Evolutionary conservation across 2,797 vertebrate genomes (phyloP), one percentile per base, ranked within the genome.

Genomic region (Thaleichthys pacificus): DNA sequence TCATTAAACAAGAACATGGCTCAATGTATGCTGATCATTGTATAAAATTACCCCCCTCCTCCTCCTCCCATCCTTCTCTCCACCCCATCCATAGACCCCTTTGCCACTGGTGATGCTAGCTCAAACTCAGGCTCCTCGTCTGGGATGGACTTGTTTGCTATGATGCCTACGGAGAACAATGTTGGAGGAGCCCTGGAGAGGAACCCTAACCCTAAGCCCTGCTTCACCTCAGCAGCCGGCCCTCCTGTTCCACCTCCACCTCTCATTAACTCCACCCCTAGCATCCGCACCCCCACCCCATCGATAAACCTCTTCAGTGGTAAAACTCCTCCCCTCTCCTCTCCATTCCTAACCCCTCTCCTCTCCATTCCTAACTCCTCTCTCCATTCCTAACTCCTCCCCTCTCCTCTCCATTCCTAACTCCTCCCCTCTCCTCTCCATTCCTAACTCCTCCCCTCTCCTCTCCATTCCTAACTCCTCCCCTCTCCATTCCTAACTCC

Each of bases 281-380:
- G 84, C 71, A 67, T 90, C 75, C 68, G 88, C 72, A 67, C 90
- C 47, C 32, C 79, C 80, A 83, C 78, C 78, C 94, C 95, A 80
- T 89, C 92, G 86, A 94, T 95, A 94, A 96, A 99, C 93, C 95
- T 98, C 91, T 98, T 99, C 94, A 94, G 96, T 91, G 97, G 97
- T 99, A 99, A 94, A 91, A 90, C 35, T 26, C n/a, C 17, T 63
- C n/a, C 62, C 3, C 49, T 74, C 1, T 19, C 14, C 65, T 61
- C 51, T 56, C 17, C 4, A 5, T n/a, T 56, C 51, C 51, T 56
- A 17, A 24, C 91, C 76, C 87, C 85, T 56, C 32, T 66, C 17
- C 5, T 73, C 26, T 75, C 17, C 4, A 5, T n/a, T 56, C 51
- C 51, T 56, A 17, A 24, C 91, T 76, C 87, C 85, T 56, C 32